phyloP scores from a whole-genome alignment of 2,797 vertebrate species.

The Bucorvus abyssinicus region DNA sequence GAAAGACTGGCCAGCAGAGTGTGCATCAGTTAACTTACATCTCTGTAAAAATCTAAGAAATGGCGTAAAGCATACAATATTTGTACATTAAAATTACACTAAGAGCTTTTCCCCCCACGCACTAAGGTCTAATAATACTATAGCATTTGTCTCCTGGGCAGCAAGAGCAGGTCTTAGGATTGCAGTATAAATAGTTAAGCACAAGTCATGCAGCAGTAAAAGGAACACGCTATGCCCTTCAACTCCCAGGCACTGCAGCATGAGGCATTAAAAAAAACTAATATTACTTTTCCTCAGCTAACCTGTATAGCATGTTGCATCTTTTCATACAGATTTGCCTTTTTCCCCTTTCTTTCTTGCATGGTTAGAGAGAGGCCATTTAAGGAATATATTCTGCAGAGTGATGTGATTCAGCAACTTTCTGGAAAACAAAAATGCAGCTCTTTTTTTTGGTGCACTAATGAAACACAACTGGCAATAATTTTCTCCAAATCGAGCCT shows the following conservation, averaged over 20 bases:
- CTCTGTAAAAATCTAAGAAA: not conserved
- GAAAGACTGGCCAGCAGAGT: not conserved
- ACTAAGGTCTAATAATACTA: not conserved
- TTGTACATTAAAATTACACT: conserved; percentile 2
- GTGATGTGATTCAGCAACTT: conserved; percentile 54
- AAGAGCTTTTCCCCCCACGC: not conserved
- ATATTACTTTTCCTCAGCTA: not conserved
- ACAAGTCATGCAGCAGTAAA: not conserved
- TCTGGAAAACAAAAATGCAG: conserved; percentile 5
- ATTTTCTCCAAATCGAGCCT: not conserved
- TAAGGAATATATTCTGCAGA: not conserved
- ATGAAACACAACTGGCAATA: conserved; percentile 17
- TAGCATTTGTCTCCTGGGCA: not conserved
- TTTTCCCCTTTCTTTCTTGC: not conserved
- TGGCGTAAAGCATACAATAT: conserved; percentile 11
- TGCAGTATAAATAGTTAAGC: conserved; percentile 19
- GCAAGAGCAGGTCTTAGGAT: not conserved
- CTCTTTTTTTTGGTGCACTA: not conserved
- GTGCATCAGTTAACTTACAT: not conserved
- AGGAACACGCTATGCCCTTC: not conserved
- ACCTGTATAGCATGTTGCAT: not conserved
- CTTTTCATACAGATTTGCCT: not conserved
- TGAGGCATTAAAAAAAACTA: not conserved
- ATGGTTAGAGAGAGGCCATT: not conserved
- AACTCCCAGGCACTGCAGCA: not conserved